Conservation (phyloP, 1,140 invertebrate species). For the Drosophila triauraria region DNA sequence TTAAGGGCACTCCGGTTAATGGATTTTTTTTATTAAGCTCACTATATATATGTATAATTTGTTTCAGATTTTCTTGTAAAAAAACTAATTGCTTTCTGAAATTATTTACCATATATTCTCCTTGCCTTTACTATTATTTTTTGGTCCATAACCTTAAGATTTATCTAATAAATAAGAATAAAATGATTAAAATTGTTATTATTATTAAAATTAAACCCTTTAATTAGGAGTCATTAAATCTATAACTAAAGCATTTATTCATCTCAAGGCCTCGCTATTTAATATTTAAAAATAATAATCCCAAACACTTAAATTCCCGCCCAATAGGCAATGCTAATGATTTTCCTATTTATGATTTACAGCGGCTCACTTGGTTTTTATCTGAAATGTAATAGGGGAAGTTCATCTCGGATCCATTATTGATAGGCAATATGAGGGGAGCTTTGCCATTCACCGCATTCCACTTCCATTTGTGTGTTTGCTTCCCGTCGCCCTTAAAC, state of each 20-base stretch:
- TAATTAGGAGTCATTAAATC: background rate
- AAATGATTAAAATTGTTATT: too few species aligned
- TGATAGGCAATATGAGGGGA: conserved; percentile 7
- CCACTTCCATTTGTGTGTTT: conserved; percentile 22
- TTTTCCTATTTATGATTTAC: conserved; percentile 11
- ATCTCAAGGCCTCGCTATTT: too few species aligned
- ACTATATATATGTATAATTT: background rate
- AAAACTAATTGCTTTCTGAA: background rate
- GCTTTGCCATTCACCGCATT: conserved; percentile 11
- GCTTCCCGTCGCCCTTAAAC: conserved; percentile 34
- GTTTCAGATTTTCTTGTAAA: too few species aligned
- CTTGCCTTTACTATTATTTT: background rate
- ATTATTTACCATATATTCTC: background rate
- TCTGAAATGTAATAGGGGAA: conserved; percentile 1
- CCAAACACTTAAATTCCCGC: too few species aligned
- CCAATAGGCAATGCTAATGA: conserved; percentile 1
- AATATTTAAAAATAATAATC: background rate
- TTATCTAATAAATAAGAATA: too few species aligned
- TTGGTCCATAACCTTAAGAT: background rate
- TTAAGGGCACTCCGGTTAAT: too few species aligned
- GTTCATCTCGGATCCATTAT: conserved; percentile 5
- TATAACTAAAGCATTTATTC: background rate
- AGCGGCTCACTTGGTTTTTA: background rate
- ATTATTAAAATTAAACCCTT: background rate
- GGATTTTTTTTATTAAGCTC: too few species aligned